Percentiles rank a stretch among this genome's conserved stretches.
phyloP scores from a whole-genome alignment of 2,113 vertebrate genomes.

The Anguilla rostrata region DNA sequence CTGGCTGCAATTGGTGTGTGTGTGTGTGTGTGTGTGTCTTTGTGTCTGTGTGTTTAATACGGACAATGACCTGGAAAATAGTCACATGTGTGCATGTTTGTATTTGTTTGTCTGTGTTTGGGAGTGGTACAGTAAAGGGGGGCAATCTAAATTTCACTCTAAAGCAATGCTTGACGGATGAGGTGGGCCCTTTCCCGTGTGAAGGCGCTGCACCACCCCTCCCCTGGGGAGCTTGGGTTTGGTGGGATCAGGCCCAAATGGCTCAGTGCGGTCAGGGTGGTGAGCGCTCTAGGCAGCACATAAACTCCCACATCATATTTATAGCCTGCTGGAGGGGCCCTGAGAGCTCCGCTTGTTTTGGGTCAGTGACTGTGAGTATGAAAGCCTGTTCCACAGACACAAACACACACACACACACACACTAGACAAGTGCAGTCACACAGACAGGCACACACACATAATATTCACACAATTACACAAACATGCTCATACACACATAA shows the following conservation, averaged over 20 bases:
- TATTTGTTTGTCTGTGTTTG: neutral
- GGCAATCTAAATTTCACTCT: neutral
- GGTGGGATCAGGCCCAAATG: neutral
- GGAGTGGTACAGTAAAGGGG: neutral
- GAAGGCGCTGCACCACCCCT: neutral
- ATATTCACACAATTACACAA: neutral
- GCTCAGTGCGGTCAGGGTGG: constrained; percentile 8
- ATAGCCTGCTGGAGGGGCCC: neutral
- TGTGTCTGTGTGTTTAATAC: neutral
- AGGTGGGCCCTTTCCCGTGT: neutral
- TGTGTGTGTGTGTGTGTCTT: constrained; percentile 7
- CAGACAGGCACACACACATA: neutral
- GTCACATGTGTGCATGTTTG: neutral
- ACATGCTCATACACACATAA: neutral
- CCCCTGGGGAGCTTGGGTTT: neutral
- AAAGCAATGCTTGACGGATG: neutral
- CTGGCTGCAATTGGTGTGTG: neutral
- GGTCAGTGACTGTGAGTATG: too few relatives aligned
- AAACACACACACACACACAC: neutral
- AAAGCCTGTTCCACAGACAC: neutral
- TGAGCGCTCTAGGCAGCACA: neutral
- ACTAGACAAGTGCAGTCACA: neutral
- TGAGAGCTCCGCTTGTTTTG: too few relatives aligned
- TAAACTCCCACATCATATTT: constrained; percentile 14
- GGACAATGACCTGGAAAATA: neutral